A percentile compares a stretch with the other conserved stretches of the same genome.
phyloP scores from a whole-genome alignment of 2,113 vertebrate species.

The Hippocampus abdominalis region DNA sequence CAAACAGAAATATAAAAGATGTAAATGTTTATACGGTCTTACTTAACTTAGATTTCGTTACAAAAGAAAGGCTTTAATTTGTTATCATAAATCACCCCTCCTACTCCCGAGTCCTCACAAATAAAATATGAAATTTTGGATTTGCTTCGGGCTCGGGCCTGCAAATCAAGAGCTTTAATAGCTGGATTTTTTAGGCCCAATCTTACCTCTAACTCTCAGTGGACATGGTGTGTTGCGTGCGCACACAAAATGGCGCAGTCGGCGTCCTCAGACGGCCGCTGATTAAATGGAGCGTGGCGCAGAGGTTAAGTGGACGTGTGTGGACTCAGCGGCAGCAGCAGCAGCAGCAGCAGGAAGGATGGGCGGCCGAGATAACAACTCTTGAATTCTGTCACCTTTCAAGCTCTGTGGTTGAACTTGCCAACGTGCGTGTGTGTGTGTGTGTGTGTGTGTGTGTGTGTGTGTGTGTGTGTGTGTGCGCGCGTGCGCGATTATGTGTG shows the following conservation, averaged over 20 bases:
- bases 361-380: conserved; percentile 36
- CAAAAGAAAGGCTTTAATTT: no score
- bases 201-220: no score
- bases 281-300: background rate
- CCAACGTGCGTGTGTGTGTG: background rate
- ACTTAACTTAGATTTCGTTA: no score
- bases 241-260: background rate
- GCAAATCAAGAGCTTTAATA: no score
- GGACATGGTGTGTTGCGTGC: background rate
- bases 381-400: background rate
- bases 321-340: conserved; percentile 12
- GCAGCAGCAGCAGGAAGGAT: conserved; percentile 48
- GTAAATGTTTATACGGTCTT: no score
- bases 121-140: no score
- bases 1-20: no score
- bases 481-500: no score
- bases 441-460: background rate
- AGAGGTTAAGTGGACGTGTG: conserved; percentile 1
- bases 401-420: background rate
- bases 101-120: no score
- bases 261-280: background rate
- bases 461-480: background rate
- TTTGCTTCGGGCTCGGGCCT: no score
- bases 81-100: no score
- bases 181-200: no score